phyloP scores from a whole-genome alignment of 2,113 vertebrate species.

The Nannospalax galili region DNA sequence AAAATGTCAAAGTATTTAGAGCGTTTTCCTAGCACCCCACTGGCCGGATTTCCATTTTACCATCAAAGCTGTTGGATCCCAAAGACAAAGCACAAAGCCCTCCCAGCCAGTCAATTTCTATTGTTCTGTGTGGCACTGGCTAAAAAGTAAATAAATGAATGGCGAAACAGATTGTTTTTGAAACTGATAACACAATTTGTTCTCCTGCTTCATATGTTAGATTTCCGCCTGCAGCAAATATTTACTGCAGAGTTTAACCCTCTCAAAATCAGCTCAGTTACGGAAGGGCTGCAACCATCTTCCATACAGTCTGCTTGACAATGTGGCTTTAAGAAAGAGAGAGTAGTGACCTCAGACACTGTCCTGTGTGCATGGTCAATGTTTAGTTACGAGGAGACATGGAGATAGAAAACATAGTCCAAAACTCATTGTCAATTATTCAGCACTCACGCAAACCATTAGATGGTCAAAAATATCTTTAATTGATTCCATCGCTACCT shows the following conservation, averaged over 20 bases:
- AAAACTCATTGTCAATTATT: slow-evolving; percentile 89
- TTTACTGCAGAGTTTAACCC: slow-evolving; percentile 76
- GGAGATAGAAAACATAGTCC: slow-evolving; percentile 80
- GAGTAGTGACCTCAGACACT: slow-evolving; percentile 65
- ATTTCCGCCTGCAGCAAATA: slow-evolving; percentile 73
- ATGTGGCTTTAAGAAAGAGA: slow-evolving; percentile 72
- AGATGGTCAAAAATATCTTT: slow-evolving; percentile 94
- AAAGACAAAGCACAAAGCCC: slow-evolving; percentile 73
- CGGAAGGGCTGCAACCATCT: not conserved
- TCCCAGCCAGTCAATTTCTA: slow-evolving; percentile 55
- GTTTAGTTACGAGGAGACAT: slow-evolving; percentile 81
- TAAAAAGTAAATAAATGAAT: slow-evolving; percentile 79
- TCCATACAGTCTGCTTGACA: not conserved
- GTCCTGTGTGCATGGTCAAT: slow-evolving; percentile 72
- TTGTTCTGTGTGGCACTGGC: slow-evolving; percentile 67
- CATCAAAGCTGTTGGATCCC: slow-evolving; percentile 70
- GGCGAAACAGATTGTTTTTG: slow-evolving; percentile 80
- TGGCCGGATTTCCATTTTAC: slow-evolving; percentile 77
- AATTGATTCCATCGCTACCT: slow-evolving; percentile 96
- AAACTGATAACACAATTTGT: slow-evolving; percentile 76
- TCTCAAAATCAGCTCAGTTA: slow-evolving; percentile 73
- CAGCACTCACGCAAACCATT: slow-evolving; percentile 89
- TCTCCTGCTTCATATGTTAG: slow-evolving; percentile 79
- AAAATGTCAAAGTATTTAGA: slow-evolving; percentile 79
- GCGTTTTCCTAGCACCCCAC: slow-evolving; percentile 57